phyloP scores from a whole-genome alignment of 1,140 invertebrate species.

The Drosophila setifemur region DNA sequence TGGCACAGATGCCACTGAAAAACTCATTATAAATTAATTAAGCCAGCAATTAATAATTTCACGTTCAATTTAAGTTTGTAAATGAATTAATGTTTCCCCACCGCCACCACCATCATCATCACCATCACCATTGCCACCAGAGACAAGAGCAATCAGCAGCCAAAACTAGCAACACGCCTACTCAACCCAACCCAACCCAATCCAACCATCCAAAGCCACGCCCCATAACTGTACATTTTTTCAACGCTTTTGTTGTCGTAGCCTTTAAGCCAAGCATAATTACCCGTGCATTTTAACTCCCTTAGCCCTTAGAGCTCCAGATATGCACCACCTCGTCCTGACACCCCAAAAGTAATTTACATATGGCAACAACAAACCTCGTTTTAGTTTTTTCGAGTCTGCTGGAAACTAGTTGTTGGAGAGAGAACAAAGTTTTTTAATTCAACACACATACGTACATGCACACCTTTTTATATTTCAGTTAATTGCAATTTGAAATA shows the following conservation, averaged over 20 bases:
- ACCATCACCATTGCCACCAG: constrained; percentile 23
- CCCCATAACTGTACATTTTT: constrained; percentile 2
- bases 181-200: constrained; percentile 1
- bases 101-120: constrained; percentile 12
- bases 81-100: constrained; percentile 60
- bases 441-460: constrained; percentile 12
- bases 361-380: constrained; percentile 56
- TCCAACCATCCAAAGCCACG: background rate
- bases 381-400: constrained; percentile 29
- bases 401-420: constrained; percentile 34
- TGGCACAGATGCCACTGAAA: constrained; percentile 54
- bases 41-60: constrained; percentile 75
- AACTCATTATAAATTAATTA: constrained; percentile 78
- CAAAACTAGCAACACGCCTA: constrained; percentile 21
- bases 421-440: constrained; percentile 29
- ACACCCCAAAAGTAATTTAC: constrained; percentile 62
- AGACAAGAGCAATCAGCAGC: constrained; percentile 34
- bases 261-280: constrained; percentile 47
- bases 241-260: constrained; percentile 36
- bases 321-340: constrained; percentile 37
- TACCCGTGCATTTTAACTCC: constrained; percentile 61
- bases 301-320: constrained; percentile 51
- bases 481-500: constrained; percentile 59
- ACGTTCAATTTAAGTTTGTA: constrained; percentile 76
- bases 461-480: constrained; percentile 24